Percentiles rank a stretch among this genome's conserved stretches.
Conservation (phyloP, 30 jellyfish, hydroid and myxozoan species). For the Cassiopea andromeda region DNA sequence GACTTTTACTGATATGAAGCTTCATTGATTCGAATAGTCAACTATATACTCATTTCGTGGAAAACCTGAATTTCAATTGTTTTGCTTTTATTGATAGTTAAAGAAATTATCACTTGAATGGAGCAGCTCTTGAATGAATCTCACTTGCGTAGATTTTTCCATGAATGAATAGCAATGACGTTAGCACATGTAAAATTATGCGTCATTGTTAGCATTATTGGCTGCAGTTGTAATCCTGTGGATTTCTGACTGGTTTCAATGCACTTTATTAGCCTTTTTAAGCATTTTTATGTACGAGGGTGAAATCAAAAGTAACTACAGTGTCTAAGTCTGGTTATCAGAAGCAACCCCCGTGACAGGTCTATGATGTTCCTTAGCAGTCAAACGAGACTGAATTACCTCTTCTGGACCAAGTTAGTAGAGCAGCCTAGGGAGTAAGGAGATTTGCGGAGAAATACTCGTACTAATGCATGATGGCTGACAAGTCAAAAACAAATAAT, state of each 20-base stretch:
- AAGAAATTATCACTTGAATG: too few relatives aligned
- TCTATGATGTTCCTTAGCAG: neutral
- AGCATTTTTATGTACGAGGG: neutral
- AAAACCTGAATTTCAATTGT: too few relatives aligned
- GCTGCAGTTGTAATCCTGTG: neutral
- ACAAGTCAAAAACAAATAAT: constrained; percentile 6
- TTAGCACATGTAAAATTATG: too few relatives aligned
- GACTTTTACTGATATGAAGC: too few relatives aligned
- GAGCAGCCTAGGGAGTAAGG: neutral
- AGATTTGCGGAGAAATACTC: neutral
- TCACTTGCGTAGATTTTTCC: too few relatives aligned
- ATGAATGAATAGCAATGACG: too few relatives aligned
- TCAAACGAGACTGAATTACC: constrained; percentile 35
- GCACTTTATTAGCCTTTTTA: neutral
- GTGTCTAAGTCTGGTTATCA: neutral
- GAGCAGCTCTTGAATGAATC: too few relatives aligned
- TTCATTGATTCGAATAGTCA: too few relatives aligned
- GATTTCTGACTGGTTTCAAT: too few relatives aligned
- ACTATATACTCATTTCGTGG: too few relatives aligned
- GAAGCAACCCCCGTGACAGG: constrained; percentile 33
- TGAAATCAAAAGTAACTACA: neutral
- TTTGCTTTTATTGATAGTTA: too few relatives aligned
- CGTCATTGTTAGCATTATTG: neutral
- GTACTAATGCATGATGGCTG: constrained; percentile 9
- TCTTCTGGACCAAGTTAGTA: too few relatives aligned